Base-by-base conservation (phyloP, 2,888 invertebrate species). In the Tubiluchus corallicola region DNA sequence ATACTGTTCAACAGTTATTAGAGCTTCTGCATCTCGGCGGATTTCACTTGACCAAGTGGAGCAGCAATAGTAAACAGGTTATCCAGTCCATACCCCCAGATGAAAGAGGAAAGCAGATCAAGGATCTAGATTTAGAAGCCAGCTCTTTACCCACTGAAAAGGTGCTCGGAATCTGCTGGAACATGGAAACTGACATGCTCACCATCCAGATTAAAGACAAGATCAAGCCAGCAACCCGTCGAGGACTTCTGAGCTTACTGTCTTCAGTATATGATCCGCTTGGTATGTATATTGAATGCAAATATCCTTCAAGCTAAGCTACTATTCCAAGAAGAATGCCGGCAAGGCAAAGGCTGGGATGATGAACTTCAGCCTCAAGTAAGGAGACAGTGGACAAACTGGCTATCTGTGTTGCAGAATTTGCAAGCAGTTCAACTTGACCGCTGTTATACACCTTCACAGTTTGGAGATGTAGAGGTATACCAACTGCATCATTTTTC, bases 211-310 rank as follows among this genome's bases (percentile, higher is more conserved):
- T 9, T 29, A 9, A 29, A n/a, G 9, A n/a, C 29, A 29, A 29
- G 29, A 29, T n/a, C 9, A 29, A 9, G 29, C 29, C 9, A 29
- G 29, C n/a, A 9, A 29, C 29, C 9, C 29, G 29, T 9, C 9
- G 29, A 29, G n/a, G 9, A n/a, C 9, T 29, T 9, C n/a, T 29
- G 29, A 29, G 29, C 29, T 29, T 29, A 9, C 29, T 29, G 9
- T 29, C 29, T 29, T 29, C 29, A 29, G 29, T 29, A n/a, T 29
- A 29, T 29, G 29, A 29, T n/a, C 29, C 29, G 9, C n/a, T 29
- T 9, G n/a, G 29, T 9, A n/a, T n/a, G n/a, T n/a, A 9, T 29
- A 29, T 9, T 29, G n/a, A 9, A 9, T 9, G 9, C 29, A 29
- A n/a, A 9, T n/a, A n/a, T 29, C n/a, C 29, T 29, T 9, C 9